Evolutionary conservation across 2,113 vertebrate species (phyloP).

Genomic region (Felis catus): F.catus_Fca126_mat1.0 CM031419.1:152751001-152751500

Average conservation of each 20-base stretch:
- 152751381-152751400: constrained; percentile 71
- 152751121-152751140: constrained; percentile 75
- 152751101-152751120: constrained; percentile 74
- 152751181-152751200: neutral
- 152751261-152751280: constrained; percentile 50
- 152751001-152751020: constrained; percentile 76
- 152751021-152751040: constrained; percentile 73
- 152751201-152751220: neutral
- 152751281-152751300: constrained; percentile 57
- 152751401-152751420: neutral
- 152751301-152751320: constrained; percentile 54
- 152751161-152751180: neutral
- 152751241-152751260: neutral
- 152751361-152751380: constrained; percentile 68
- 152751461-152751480: constrained; percentile 70
- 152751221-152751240: neutral
- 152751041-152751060: constrained; percentile 74
- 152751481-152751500: constrained; percentile 76
- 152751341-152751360: constrained; percentile 8
- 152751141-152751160: constrained; percentile 53
- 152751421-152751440: neutral
- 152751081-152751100: constrained; percentile 19
- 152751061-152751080: constrained; percentile 54
- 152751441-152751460: constrained; percentile 56
- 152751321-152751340: constrained; percentile 44